Conservation (phyloP, 2,797 vertebrate species). For the Poeciliopsis presidionis region DNA sequence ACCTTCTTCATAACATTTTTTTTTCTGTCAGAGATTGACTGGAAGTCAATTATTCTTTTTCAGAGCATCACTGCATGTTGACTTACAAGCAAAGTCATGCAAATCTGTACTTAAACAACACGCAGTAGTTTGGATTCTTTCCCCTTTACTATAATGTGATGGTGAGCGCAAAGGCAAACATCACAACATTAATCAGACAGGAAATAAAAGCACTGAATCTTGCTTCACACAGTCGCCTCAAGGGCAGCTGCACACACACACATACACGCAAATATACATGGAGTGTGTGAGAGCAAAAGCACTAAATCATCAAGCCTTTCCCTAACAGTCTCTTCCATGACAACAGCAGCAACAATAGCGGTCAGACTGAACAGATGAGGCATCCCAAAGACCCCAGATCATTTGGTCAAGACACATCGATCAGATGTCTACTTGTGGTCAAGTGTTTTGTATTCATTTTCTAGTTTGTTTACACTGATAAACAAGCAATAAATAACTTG, state of each 20-base stretch:
- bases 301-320: slow-evolving; percentile 50
- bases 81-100: slow-evolving; percentile 16
- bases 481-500: slow-evolving; percentile 45
- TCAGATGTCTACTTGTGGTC: slow-evolving; percentile 34
- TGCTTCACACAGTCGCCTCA: slow-evolving; percentile 54
- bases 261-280: background rate
- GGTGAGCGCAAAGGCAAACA: slow-evolving; percentile 68
- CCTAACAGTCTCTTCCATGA: slow-evolving; percentile 29
- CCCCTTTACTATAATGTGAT: slow-evolving; percentile 60
- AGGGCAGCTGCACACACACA: slow-evolving; percentile 48
- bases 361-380: slow-evolving; percentile 31
- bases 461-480: slow-evolving; percentile 43
- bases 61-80: slow-evolving; percentile 12
- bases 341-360: slow-evolving; percentile 35
- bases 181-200: slow-evolving; percentile 74
- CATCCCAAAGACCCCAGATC: slow-evolving; percentile 35
- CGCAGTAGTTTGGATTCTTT: slow-evolving; percentile 11
- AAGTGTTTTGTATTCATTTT: slow-evolving; percentile 55
- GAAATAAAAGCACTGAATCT: slow-evolving; percentile 66
- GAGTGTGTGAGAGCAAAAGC: slow-evolving; percentile 9
- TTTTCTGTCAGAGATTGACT: background rate
- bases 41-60: slow-evolving; percentile 22
- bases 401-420: slow-evolving; percentile 48
- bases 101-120: slow-evolving; percentile 2
- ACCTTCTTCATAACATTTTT: background rate